Base-by-base conservation (phyloP, 2,888 invertebrate species). In the Drosophila demipolita region DNA sequence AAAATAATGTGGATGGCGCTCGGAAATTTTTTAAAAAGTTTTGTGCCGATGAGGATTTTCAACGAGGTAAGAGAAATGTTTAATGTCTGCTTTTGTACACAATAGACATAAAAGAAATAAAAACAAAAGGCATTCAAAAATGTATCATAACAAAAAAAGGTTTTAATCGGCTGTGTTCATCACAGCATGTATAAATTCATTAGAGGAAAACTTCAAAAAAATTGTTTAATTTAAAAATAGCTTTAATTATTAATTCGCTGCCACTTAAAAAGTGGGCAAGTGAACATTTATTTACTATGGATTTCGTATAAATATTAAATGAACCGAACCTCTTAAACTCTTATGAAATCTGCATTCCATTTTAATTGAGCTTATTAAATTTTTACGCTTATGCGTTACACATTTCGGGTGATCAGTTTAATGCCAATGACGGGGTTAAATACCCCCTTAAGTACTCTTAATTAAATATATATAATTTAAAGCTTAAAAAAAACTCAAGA, bases 1-100 rank as follows among this genome's bases (percentile, higher is more conserved):
- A 91, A 61, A 92, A 92, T 60, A 93, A 92, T 69, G 90, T 93
- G 7, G 90, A 91, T 66, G 93, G 93, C 4, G 93, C 93, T 3
- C 91, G 91, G 12, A 86, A 80, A 49, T 93, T 93, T 69, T 89
- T 93, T 45, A 84, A 80, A 15, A 92, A 92, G 73, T 91, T 93
- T 54, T 93, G 93, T 50, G 83, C 90, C 17, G 92, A 93, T 70
- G 82, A 76, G 26, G 89, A 83, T 35, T 93, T 93, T 82, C 93
- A 93, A 76, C 73, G 87, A 74, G 93, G 93, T 93, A 68, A 85
- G 82, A 50, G 15, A 15, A 9, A 26, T 4, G 6, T 1, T 7
- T 5, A 61, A 40, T 9, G 26, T 3, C 20, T 59, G 23, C 17
- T 23, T 11, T n/a, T 29, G 9, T 29, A 29, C 17, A 8, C 15